Percentiles rank a stretch among this genome's conserved stretches.
Conservation (phyloP, 2,888 invertebrate genomes). For the Slavum lentiscoides region DNA sequence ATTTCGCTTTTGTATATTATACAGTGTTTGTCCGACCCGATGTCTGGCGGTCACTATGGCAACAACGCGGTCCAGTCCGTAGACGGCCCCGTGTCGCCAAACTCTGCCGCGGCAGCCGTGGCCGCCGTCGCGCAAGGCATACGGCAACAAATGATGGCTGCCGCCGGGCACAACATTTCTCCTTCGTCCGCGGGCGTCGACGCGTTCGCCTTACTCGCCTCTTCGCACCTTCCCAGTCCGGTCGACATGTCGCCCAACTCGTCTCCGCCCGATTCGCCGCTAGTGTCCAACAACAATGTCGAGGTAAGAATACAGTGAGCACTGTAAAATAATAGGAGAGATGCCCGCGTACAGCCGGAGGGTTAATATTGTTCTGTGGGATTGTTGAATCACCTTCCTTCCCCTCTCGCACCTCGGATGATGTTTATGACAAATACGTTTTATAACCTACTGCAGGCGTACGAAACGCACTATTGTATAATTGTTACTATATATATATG, state of each 20-base stretch:
- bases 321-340: too few relatives aligned
- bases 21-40: slow-evolving; percentile 62
- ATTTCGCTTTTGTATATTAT: background rate
- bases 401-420: too few relatives aligned
- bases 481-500: too few relatives aligned
- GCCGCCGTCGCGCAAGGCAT: slow-evolving; percentile 84
- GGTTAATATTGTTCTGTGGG: too few relatives aligned
- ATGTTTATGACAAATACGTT: too few relatives aligned
- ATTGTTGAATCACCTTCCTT: too few relatives aligned
- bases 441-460: too few relatives aligned
- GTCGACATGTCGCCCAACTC: slow-evolving; percentile 55
- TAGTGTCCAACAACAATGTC: slow-evolving; percentile 57
- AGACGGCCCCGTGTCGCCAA: slow-evolving; percentile 61
- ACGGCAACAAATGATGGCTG: slow-evolving; percentile 78
- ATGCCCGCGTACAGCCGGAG: too few relatives aligned
- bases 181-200: slow-evolving; percentile 53
- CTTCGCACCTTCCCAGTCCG: slow-evolving; percentile 55
- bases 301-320: slow-evolving; percentile 55
- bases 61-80: slow-evolving; percentile 54
- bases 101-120: slow-evolving; percentile 76
- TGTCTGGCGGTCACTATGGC: slow-evolving; percentile 54
- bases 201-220: slow-evolving; percentile 52
- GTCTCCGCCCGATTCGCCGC: slow-evolving; percentile 55
- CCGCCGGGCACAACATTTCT: slow-evolving; percentile 56
- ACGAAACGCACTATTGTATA: too few relatives aligned